Evolutionary conservation across 1,140 invertebrate genomes (phyloP), one percentile per base, ranked within the genome.

Genomic region (Campodea augens): DNA sequence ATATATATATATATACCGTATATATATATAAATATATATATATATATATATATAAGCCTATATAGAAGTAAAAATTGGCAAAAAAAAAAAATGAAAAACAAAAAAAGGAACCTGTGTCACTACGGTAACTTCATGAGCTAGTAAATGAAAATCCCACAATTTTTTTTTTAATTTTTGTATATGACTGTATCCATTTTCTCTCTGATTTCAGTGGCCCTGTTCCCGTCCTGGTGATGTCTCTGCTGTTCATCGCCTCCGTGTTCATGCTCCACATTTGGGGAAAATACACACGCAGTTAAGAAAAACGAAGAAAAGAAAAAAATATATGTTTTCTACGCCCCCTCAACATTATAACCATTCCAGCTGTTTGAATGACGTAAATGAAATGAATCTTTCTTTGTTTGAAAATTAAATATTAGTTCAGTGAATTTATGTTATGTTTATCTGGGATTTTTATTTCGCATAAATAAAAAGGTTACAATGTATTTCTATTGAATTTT

Each of bases 241-340:
- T 99, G 13, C 73, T 98, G 4, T 99, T 99, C 68, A 99, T 99
- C 60, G 93, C 93, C 24, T 97, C 91, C 38, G 96, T 99, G 22
- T 99, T 99, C 63, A 93, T 99, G 85, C 73, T 99, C 49, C 96
- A 99, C 72, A 98, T 99, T 60, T 99, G 95, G 95, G 95, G 95
- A 63, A 99, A 98, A 75, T 98, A 97, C 68, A 98, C 88, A 38
- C 74, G 91, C 59, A 78, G 84, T 57, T 96, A 84, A 76, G 51
- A 37, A 32, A 24, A 12, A 12, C 29, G n/a, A 10, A 10, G 10
- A n/a, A 10, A 32, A n/a, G n/a, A n/a, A n/a, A n/a, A n/a, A n/a
- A n/a, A n/a, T n/a, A n/a, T n/a, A n/a, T n/a, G n/a, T n/a, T n/a
- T n/a, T n/a, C n/a, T n/a, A n/a, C n/a, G n/a, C n/a, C n/a, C n/a